Evolutionary conservation across 2,797 vertebrate genomes (phyloP).

Genomic region (Amblyraja radiata): DNA sequence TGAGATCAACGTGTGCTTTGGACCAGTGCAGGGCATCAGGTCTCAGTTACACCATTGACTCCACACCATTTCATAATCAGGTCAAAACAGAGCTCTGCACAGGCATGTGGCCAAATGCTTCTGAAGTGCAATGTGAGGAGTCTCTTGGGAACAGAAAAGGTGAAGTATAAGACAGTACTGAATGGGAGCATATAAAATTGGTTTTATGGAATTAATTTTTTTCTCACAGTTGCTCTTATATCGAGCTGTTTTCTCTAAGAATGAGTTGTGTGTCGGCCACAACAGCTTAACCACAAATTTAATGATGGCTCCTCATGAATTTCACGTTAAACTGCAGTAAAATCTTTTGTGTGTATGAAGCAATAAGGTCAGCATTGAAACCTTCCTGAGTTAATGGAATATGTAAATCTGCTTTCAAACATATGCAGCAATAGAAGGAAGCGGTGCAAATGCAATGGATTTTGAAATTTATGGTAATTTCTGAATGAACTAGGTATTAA

Average conservation of each 20-base stretch:
- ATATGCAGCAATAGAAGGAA: not conserved
- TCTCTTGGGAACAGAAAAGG: not conserved
- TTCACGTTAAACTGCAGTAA: not conserved
- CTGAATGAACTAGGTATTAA: not conserved
- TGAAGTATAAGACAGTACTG: not conserved
- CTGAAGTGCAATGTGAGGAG: not conserved
- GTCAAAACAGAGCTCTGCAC: not conserved
- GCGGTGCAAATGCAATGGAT: not conserved
- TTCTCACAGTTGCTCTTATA: not conserved
- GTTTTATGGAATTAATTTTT: not conserved
- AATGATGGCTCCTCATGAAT: not conserved
- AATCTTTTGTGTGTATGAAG: not conserved
- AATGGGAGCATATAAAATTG: not conserved
- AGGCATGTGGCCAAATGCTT: not conserved
- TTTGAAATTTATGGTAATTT: not conserved
- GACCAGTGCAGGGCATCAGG: not conserved
- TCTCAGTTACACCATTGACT: not conserved
- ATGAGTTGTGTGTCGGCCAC: not conserved
- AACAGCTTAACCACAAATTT: not conserved
- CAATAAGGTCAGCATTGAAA: not conserved
- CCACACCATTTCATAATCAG: not conserved
- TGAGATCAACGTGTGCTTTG: not conserved
- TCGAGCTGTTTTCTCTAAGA: not conserved
- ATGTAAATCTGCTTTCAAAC: not conserved
- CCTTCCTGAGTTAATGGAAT: not conserved